A percentile compares a stretch with the other conserved stretches of the same genome.
These are phyloP conservation scores for Bovichtus variegatus DNA, from an alignment of 2,797 vertebrate genomes.

Conservation along the genomic window DNA sequence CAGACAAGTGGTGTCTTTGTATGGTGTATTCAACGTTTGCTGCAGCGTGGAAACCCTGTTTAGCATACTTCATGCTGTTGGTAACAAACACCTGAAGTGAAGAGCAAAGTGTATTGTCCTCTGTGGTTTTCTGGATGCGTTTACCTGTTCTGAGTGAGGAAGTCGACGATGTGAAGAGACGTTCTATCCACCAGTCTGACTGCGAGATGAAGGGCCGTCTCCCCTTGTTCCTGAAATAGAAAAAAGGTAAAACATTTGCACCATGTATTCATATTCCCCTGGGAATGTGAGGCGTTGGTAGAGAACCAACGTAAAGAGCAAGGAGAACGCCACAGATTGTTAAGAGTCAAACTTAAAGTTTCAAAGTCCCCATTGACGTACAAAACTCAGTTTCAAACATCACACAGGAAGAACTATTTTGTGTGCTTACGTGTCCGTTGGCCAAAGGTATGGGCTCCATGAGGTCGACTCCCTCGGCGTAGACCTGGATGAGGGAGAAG, in stretches of 20 bases:
- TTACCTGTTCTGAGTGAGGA: slow-evolving; percentile 97
- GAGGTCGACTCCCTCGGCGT: slow-evolving; percentile 94
- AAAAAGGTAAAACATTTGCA: slow-evolving; percentile 10
- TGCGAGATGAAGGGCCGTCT: slow-evolving; percentile 96
- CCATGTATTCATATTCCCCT: not conserved
- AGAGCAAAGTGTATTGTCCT: not conserved
- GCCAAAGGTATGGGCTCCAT: slow-evolving; percentile 97
- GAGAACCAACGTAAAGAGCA: not conserved
- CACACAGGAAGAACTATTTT: no score
- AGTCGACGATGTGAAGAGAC: slow-evolving; percentile 98
- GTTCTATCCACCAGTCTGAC: slow-evolving; percentile 97
- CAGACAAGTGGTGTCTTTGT: not conserved
- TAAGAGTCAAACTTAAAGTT: not conserved
- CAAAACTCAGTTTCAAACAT: not conserved
- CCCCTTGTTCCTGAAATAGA: slow-evolving; percentile 91
- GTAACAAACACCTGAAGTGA: not conserved
- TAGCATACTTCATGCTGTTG: not conserved
- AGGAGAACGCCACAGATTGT: not conserved
- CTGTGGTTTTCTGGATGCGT: slow-evolving; percentile 22
- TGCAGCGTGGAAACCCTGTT: not conserved
- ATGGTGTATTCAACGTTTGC: not conserved
- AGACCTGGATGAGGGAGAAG: slow-evolving; percentile 94
- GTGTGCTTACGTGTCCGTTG: slow-evolving; percentile 93
- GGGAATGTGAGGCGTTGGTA: not conserved
- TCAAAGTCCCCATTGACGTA: not conserved